Base-by-base conservation (phyloP, 64 coral and sea anemone species). In the Dendronephthya gigantea region DNA sequence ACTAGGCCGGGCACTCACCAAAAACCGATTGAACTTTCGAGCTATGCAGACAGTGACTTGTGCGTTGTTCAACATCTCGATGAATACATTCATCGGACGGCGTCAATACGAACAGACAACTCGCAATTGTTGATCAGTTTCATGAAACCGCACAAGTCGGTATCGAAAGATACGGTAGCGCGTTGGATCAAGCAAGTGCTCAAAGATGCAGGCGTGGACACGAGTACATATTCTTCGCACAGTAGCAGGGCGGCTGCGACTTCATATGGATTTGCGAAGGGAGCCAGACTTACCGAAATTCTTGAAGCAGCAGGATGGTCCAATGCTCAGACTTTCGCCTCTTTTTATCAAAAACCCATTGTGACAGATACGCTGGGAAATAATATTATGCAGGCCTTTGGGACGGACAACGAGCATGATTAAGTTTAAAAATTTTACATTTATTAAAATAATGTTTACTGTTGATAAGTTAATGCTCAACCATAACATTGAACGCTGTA, bases 291-390 rank as follows among this genome's bases (percentile, higher is more conserved):
- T 0, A 28, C 4, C 35, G 58, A 85, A 6, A 85, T 84, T 19
- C 83, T 90, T 23, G 50, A 85, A 85, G 65, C 88, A 17, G 88
- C 50, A 1, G 88, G 88, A 0, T 90, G 88, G 88, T n/a, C 83
- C 10, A 90, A 84, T 55, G 68, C 40, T 12, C 83, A 50, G n/a
- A 85, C 83, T 0, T 90, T 85, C 35, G 84, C 84, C 36, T 85
- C 43, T 27, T 76, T 86, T 34, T 90, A 90, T 40, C 43, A 90
- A n/a, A 90, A 86, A 76, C 89, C 89, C 17, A 84, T 50, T 16
- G 66, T 90, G 27, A 49, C 34, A 59, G 35, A 49, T 50, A 90
- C 76, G 37, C 81, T 90, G 81, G 84, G 84, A 34, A 17, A 37
- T 31, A 35, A 50, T 16, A 52, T 83, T 56, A 6, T 83, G 66